Evolutionary conservation across 2,888 invertebrate genomes (phyloP).

Genomic region (Phortica magna): DNA sequence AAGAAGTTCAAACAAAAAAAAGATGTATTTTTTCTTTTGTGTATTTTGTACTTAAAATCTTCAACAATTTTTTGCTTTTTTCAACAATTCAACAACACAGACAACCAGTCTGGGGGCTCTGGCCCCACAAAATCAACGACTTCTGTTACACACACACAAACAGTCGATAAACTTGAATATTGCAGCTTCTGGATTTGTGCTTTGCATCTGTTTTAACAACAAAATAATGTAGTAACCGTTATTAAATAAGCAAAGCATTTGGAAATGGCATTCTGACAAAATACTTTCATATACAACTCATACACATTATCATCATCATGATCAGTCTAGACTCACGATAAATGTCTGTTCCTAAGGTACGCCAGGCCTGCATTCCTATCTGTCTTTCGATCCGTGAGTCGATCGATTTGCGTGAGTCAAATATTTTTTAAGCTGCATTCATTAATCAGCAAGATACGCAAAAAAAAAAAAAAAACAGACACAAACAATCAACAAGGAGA

Average conservation of each 20-base stretch:
- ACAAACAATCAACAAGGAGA: neutral
- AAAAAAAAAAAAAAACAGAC: slow-evolving; percentile 4
- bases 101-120: slow-evolving; percentile 10
- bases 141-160: neutral
- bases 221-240: neutral
- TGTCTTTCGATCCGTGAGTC: too few species aligned
- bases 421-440: slow-evolving; percentile 21
- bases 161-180: slow-evolving; percentile 17
- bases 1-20: slow-evolving; percentile 43
- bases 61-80: neutral
- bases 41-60: neutral
- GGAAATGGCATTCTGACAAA: neutral
- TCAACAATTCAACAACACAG: slow-evolving; percentile 2
- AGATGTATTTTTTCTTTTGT: neutral
- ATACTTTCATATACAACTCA: neutral
- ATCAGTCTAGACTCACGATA: too few species aligned
- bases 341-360: too few species aligned
- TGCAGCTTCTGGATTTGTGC: neutral
- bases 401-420: neutral
- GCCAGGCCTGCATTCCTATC: too few species aligned
- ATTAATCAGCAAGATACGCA: slow-evolving; percentile 18
- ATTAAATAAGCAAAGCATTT: neutral
- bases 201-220: neutral
- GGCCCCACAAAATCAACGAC: neutral
- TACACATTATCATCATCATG: too few species aligned